Evolutionary conservation across 2,888 invertebrate species (phyloP).

Genomic region (Melanotus villosus): DNA sequence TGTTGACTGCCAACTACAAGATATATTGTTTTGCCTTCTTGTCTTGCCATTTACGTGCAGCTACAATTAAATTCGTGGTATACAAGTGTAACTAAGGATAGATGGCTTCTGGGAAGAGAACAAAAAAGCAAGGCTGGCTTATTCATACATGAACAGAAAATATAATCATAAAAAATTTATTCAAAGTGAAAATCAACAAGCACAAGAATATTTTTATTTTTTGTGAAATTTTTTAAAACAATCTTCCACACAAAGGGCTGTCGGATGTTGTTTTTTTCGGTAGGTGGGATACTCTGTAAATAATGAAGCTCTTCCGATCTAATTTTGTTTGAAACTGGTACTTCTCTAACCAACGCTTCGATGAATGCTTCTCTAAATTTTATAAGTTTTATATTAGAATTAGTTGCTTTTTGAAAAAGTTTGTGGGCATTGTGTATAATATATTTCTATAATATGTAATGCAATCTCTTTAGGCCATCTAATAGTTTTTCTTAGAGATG

Average conservation of each 20-base stretch:
- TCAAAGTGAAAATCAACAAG: too few species aligned
- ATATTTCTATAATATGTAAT: slow-evolving; percentile 45
- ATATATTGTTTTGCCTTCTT: too few species aligned
- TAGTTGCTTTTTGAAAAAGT: slow-evolving; percentile 52
- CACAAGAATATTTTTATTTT: not conserved
- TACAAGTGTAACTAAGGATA: too few species aligned
- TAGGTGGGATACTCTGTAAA: slow-evolving; percentile 47
- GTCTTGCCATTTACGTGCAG: too few species aligned
- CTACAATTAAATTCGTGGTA: too few species aligned
- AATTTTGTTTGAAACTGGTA: slow-evolving; percentile 47
- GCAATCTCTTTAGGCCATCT: slow-evolving; percentile 39
- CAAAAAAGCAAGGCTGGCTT: too few species aligned
- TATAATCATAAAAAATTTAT: too few species aligned
- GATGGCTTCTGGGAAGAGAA: too few species aligned
- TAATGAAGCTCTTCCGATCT: slow-evolving; percentile 48
- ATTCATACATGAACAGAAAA: too few species aligned
- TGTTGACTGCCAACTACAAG: too few species aligned
- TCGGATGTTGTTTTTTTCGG: not conserved
- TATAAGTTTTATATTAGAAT: slow-evolving; percentile 51
- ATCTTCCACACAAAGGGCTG: slow-evolving; percentile 26
- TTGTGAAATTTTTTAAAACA: not conserved
- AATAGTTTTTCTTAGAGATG: slow-evolving; percentile 52
- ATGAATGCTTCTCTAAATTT: slow-evolving; percentile 52
- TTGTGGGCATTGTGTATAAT: slow-evolving; percentile 53
- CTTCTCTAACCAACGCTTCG: slow-evolving; percentile 49